Evolutionary conservation across 2,797 vertebrate species (phyloP).

Genomic region (Hyperoplus lanceolatus): DNA sequence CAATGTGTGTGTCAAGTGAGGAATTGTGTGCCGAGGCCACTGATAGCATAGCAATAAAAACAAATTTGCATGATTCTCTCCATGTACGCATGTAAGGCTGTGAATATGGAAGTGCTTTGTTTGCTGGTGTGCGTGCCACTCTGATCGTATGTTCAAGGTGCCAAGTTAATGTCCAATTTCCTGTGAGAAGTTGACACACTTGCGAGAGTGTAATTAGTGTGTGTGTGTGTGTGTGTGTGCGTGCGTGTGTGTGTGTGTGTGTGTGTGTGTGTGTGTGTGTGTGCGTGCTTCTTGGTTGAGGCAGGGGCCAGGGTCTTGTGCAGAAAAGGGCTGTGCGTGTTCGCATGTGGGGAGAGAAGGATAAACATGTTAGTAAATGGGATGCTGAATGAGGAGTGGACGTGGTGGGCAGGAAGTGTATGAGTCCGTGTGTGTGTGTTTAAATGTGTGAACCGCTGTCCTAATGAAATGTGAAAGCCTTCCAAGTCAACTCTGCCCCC

Average conservation of each 20-base stretch:
- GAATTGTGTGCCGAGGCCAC: constrained; percentile 45
- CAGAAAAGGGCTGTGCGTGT: constrained; percentile 48
- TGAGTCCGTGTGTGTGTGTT: constrained; percentile 54
- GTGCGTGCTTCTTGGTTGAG: constrained; percentile 31
- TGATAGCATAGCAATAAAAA: constrained; percentile 60
- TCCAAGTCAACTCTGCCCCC: constrained; percentile 69
- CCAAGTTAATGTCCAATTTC: constrained; percentile 44
- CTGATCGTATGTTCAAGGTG: constrained; percentile 62
- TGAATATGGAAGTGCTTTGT: constrained; percentile 60
- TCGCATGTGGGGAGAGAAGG: constrained; percentile 46
- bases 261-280: constrained; percentile 35
- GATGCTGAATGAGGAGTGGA: constrained; percentile 69
- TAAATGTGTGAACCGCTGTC: constrained; percentile 63
- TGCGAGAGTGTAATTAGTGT: constrained; percentile 47
- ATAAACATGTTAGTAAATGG: constrained; percentile 51
- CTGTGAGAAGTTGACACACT: constrained; percentile 48
- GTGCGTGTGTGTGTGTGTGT: constrained; percentile 34
- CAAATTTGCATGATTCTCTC: constrained; percentile 53
- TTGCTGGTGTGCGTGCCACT: constrained; percentile 65
- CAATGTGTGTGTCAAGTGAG: constrained; percentile 15
- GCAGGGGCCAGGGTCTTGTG: constrained; percentile 47
- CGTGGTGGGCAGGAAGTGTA: constrained; percentile 59
- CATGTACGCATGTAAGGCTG: constrained; percentile 40
- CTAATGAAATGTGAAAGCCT: constrained; percentile 80
- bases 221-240: constrained; percentile 40